Percentiles rank a stretch among this genome's conserved stretches.
phyloP scores from a whole-genome alignment of 2,888 invertebrate genomes.

The Tanytarsus gracilentus region DNA sequence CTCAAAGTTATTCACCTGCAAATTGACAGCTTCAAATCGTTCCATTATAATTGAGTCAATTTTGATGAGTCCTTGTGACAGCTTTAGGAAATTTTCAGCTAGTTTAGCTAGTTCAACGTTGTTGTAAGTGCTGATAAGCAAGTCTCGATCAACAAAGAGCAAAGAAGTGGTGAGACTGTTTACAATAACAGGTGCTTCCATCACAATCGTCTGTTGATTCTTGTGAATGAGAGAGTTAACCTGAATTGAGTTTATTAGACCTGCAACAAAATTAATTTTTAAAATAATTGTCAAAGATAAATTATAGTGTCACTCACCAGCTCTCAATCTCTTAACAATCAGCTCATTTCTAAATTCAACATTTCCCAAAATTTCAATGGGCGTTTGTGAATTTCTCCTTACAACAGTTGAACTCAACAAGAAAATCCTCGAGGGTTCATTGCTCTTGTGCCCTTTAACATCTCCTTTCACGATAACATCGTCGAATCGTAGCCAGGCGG shows the following conservation, averaged over 20 bases:
- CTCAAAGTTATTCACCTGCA: background rate
- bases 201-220: background rate
- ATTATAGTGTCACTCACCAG: too few species aligned
- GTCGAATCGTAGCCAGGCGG: background rate
- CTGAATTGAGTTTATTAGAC: background rate
- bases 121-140: background rate
- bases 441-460: background rate
- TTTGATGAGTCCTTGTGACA: background rate
- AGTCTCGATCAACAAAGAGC: background rate
- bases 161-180: background rate
- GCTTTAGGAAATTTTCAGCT: background rate
- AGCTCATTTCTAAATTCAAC: slow-evolving; percentile 11
- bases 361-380: background rate
- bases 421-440: background rate
- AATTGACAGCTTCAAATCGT: background rate
- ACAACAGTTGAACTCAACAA: background rate
- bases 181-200: background rate
- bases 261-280: too few species aligned
- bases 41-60: background rate
- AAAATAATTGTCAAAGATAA: too few species aligned
- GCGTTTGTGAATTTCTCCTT: background rate
- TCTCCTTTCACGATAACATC: background rate
- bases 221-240: background rate
- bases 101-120: background rate
- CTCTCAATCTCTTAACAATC: background rate